A percentile compares a stretch with the other conserved stretches of the same genome.
Evolutionary conservation across 2,888 invertebrate genomes (phyloP).

Genomic region (Epiblema foenella): DNA sequence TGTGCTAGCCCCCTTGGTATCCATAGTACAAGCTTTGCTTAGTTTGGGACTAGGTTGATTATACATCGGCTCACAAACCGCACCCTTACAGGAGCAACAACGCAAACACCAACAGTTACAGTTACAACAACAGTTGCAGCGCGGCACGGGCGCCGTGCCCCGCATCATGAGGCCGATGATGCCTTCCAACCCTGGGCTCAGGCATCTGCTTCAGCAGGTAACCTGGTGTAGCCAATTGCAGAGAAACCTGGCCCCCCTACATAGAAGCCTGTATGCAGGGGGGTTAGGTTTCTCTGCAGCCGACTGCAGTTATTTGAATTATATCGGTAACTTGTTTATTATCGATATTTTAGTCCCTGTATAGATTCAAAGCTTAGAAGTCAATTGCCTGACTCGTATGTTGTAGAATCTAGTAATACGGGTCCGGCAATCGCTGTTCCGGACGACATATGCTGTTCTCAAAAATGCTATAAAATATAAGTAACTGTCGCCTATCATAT

Average conservation of each 20-base stretch:
- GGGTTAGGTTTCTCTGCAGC: background rate
- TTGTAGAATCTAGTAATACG: background rate
- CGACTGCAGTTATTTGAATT: background rate
- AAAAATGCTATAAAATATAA: background rate
- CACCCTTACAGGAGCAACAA: conserved; percentile 60
- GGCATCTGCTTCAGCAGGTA: conserved; percentile 92
- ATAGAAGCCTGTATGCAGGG: too few species aligned
- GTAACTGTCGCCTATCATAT: background rate
- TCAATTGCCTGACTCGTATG: background rate
- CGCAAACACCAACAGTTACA: conserved; percentile 80
- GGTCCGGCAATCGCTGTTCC: background rate
- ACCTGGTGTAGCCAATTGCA: background rate
- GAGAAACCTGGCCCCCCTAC: background rate
- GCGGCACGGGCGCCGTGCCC: conserved; percentile 53
- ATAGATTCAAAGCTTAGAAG: background rate
- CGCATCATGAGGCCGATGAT: conserved; percentile 88
- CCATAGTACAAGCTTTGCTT: too few species aligned
- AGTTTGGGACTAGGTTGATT: too few species aligned
- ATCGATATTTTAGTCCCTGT: background rate
- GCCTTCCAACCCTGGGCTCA: conserved; percentile 91
- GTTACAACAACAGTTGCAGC: conserved; percentile 73
- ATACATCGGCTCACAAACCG: too few species aligned
- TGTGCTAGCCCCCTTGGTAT: too few species aligned
- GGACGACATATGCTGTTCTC: background rate
- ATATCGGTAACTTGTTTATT: background rate